Conservation (phyloP, 2,113 vertebrate genomes). For the Neotoma lepida region DNA sequence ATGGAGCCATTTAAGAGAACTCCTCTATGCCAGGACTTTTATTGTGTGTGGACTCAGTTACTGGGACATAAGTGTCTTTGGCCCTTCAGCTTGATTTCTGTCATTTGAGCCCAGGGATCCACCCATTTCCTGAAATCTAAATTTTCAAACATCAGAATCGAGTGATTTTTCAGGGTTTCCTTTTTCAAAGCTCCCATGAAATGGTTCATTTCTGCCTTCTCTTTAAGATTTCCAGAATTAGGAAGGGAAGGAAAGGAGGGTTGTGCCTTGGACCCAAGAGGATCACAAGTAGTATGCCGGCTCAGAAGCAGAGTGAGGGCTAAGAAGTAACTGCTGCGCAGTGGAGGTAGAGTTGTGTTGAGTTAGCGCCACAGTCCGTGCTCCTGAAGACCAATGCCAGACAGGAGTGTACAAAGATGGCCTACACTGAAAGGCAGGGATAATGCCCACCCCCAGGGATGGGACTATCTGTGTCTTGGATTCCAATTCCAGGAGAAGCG, state of each 20-base stretch:
- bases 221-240: conserved; percentile 54
- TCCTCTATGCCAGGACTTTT: neutral
- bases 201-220: conserved; percentile 59
- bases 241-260: conserved; percentile 56
- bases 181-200: conserved; percentile 40
- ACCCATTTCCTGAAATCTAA: conserved; percentile 43
- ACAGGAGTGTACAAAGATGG: conserved; percentile 11
- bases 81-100: conserved; percentile 44
- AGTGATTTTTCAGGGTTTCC: conserved; percentile 53
- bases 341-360: neutral
- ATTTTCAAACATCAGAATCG: conserved; percentile 40
- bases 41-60: neutral
- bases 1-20: conserved; percentile 18
- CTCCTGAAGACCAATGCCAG: conserved; percentile 46
- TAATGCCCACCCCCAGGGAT: neutral
- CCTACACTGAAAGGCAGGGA: conserved; percentile 53
- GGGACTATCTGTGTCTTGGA: conserved; percentile 38
- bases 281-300: conserved; percentile 11
- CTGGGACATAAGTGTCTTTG: conserved; percentile 1
- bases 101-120: conserved; percentile 74
- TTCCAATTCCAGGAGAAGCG: conserved; percentile 49
- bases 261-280: conserved; percentile 41
- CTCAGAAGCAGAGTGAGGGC: conserved; percentile 45
- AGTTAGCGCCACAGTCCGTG: neutral
- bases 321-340: neutral